Evolutionary conservation across 2,113 vertebrate species (phyloP).

Genomic region (Chlorodrepanis virens): DNA sequence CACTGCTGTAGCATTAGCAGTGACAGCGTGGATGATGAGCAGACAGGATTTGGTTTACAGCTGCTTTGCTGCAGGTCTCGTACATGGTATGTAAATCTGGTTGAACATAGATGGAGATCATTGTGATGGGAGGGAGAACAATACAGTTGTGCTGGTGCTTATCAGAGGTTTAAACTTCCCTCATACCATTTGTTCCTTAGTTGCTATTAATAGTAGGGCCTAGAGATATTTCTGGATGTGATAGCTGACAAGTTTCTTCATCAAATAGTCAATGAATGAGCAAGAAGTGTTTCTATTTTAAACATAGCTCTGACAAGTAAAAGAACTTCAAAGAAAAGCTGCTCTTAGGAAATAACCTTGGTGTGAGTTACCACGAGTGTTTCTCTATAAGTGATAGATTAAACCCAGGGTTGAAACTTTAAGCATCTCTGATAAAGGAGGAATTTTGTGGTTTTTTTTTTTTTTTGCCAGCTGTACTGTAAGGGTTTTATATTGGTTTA

Average conservation of each 20-base stretch:
- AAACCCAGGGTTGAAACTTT: neutral
- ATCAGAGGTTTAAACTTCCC: conserved; percentile 8
- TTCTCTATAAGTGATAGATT: neutral
- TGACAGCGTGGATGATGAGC: neutral
- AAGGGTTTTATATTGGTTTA: neutral
- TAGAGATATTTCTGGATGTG: conserved; percentile 32
- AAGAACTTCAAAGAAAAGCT: conserved; percentile 19
- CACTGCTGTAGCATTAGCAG: neutral
- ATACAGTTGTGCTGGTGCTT: neutral
- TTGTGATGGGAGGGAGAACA: neutral
- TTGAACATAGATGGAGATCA: neutral
- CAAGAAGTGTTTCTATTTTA: conserved; percentile 58
- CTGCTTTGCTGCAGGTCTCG: neutral
- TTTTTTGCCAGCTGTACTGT: neutral
- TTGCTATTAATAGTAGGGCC: conserved; percentile 43
- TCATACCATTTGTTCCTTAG: conserved; percentile 29
- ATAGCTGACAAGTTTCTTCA: conserved; percentile 55
- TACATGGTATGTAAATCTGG: neutral
- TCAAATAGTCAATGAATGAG: conserved; percentile 55
- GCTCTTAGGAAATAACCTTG: conserved; percentile 20
- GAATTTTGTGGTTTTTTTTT: fast-evolving
- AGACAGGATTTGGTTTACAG: neutral
- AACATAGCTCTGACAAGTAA: conserved; percentile 28
- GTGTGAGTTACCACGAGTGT: neutral
- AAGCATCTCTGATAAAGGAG: neutral